Base-by-base conservation (phyloP, 2,888 invertebrate genomes). In the Pammene fasciana region DNA sequence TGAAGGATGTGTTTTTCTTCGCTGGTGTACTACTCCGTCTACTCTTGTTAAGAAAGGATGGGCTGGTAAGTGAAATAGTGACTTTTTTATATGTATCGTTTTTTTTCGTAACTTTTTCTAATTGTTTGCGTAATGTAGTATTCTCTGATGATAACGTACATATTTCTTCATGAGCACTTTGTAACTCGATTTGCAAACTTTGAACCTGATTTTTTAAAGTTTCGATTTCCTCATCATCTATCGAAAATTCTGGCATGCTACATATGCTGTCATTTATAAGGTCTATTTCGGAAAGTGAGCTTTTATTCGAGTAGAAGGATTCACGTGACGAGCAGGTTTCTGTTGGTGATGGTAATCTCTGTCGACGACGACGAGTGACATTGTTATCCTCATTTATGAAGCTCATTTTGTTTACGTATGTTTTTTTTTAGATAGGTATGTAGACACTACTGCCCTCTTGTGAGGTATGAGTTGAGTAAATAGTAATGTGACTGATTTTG, bases 161-260 rank as follows among this genome's bases (percentile, higher is more conserved):
- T 16, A 45, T 61, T 61, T 54, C 54, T 34, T 34, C 54, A n/a
- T 54, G 54, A 36, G 54, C 54, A n/a, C 54, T 54, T 36, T 34
- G 34, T n/a, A 54, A 54, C n/a, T 54, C 54, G 34, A 6, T 18
- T 54, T 54, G 34, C 11, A 54, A 54, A 54, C 34, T n/a, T 54
- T 34, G 54, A 1, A 54, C n/a, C 36, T 54, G 34, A 34, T 34
- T 54, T 54, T 54, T 34, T 18, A 54, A 54, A 8, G n/a, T 13
- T 54, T 54, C 26, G n/a, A 14, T 7, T 36, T 36, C 34, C n/a
- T 54, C 54, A n/a, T 54, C n/a, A 5, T 34, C n/a, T 10, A 54
- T 13, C n/a, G 54, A 54, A 9, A 54, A n/a, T 13, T 54, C 54
- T 36, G 54, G 54, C 54, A 54, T 54, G 18, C 54, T 54, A n/a